phyloP scores from a whole-genome alignment of 2,113 vertebrate species.

The Pterocles orientalis region DNA sequence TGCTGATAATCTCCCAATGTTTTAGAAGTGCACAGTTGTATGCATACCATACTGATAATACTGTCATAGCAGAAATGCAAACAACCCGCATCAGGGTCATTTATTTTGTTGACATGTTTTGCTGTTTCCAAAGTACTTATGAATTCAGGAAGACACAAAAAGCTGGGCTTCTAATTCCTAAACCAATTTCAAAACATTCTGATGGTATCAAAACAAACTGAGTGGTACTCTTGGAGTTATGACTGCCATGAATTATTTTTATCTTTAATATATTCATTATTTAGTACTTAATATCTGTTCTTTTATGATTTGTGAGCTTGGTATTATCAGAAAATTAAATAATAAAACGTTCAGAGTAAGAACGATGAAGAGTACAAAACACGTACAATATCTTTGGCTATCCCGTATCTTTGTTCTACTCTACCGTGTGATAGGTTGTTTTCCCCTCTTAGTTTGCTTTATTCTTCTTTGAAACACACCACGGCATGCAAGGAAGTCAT shows the following conservation, averaged over 20 bases:
- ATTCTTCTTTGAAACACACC: not conserved
- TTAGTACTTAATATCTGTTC: not conserved
- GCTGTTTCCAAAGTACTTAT: not conserved
- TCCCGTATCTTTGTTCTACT: not conserved
- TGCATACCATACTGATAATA: not conserved
- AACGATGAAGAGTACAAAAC: not conserved
- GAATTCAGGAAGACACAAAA: slow-evolving; percentile 6
- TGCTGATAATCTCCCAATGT: not conserved
- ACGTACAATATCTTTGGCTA: not conserved
- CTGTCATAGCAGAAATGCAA: not conserved
- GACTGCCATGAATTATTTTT: not conserved
- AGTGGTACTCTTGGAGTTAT: not conserved
- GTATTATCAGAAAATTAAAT: slow-evolving; percentile 30
- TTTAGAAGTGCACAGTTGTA: not conserved
- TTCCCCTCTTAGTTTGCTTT: not conserved
- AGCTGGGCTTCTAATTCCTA: not conserved
- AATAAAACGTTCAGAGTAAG: not conserved
- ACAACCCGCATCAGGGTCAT: not conserved
- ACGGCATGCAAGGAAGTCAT: not conserved
- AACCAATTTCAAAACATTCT: slow-evolving; percentile 20
- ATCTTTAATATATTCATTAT: slow-evolving; percentile 11
- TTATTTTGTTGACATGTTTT: slow-evolving; percentile 33
- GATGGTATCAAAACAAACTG: slow-evolving; percentile 35
- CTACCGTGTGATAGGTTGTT: not conserved
- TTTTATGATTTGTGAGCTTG: not conserved